A percentile compares a stretch with the other conserved stretches of the same genome.
phyloP scores from a whole-genome alignment of 2,888 invertebrate species.

The Aleiodes alternator region DNA sequence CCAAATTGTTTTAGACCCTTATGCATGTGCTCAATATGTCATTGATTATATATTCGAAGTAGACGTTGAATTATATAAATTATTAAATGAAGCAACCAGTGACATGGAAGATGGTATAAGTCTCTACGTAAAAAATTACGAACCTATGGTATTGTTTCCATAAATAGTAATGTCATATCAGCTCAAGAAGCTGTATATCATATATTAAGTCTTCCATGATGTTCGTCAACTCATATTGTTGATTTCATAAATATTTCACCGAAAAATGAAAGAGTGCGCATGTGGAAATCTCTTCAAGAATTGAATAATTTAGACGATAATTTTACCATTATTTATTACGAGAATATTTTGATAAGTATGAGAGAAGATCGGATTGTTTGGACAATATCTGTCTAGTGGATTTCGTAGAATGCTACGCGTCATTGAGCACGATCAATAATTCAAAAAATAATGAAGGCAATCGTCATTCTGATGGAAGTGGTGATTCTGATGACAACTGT shows the following conservation, averaged over 20 bases:
- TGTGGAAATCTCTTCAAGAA: background rate
- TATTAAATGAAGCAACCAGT: background rate
- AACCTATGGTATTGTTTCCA: background rate
- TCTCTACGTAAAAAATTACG: background rate
- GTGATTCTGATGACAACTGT: no score
- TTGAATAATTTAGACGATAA: background rate
- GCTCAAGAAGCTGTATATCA: conserved; percentile 31
- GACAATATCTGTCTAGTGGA: conserved; percentile 24
- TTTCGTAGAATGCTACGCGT: background rate
- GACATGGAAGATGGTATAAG: background rate
- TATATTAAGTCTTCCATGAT: background rate
- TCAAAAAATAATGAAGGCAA: no score
- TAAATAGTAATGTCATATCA: background rate
- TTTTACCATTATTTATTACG: background rate
- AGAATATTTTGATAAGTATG: background rate
- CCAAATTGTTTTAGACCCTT: no score
- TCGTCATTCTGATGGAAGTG: no score
- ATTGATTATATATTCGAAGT: no score
- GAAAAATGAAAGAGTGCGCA: background rate
- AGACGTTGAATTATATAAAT: no score
- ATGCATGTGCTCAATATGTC: no score
- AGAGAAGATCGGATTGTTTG: background rate
- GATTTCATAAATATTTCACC: background rate
- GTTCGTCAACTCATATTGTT: background rate
- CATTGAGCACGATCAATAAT: background rate